phyloP scores from a whole-genome alignment of 2,113 vertebrate species.

The Lethenteron reissneri region DNA sequence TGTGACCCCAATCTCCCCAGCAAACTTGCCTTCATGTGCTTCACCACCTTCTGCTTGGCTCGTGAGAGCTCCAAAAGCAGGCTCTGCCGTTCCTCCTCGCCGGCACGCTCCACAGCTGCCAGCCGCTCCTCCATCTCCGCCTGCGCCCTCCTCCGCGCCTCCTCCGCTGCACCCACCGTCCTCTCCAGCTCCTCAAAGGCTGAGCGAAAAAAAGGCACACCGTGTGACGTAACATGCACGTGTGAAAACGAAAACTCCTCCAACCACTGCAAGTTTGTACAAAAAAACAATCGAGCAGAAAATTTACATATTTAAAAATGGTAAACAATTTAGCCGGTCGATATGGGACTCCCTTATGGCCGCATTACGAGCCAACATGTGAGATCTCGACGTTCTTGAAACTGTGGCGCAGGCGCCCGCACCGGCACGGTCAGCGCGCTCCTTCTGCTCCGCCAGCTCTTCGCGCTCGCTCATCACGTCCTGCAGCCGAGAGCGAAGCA shows the following conservation, averaged over 20 bases:
- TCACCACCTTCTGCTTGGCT: conserved; percentile 63
- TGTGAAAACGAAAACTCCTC: not conserved
- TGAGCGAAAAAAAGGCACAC: conserved; percentile 14
- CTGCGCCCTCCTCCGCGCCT: conserved; percentile 52
- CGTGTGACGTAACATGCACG: not conserved
- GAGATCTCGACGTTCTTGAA: no score
- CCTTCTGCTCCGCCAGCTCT: conserved; percentile 61
- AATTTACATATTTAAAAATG: not conserved
- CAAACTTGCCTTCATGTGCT: conserved; percentile 54
- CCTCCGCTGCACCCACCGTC: conserved; percentile 44
- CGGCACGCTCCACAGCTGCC: conserved; percentile 39
- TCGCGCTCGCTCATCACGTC: conserved; percentile 41
- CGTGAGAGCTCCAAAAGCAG: conserved; percentile 58
- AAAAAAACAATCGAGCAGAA: not conserved
- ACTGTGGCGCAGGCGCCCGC: conserved; percentile 12
- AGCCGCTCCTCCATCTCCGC: conserved; percentile 58
- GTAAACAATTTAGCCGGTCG: no score
- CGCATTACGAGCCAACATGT: no score
- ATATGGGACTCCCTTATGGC: no score
- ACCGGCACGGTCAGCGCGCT: conserved; percentile 84
- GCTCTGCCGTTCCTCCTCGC: conserved; percentile 52
- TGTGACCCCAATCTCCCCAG: no score
- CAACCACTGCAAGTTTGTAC: not conserved
- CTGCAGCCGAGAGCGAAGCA: conserved; percentile 45
- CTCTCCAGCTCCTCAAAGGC: conserved; percentile 86